Percentiles rank a stretch among this genome's conserved stretches.
Conservation (phyloP, 2,113 vertebrate genomes). For the Platanista minor region DNA sequence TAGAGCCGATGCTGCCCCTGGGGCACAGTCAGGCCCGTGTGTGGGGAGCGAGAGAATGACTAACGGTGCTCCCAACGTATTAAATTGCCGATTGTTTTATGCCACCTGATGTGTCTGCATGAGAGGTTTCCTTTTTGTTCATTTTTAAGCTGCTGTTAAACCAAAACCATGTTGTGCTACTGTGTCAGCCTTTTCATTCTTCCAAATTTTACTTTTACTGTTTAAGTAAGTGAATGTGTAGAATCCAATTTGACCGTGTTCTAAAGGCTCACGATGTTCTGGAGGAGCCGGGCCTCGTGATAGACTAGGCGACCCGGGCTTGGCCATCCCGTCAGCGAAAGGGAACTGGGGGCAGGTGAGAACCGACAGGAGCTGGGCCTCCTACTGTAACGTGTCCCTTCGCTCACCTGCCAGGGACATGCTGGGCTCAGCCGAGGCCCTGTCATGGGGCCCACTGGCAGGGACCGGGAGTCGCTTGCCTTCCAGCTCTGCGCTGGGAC, state of each 20-base stretch:
- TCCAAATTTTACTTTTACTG: conserved; percentile 80
- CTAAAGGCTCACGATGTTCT: conserved; percentile 34
- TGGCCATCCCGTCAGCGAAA: not conserved
- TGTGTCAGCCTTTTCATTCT: conserved; percentile 80
- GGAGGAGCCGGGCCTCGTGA: conserved; percentile 24
- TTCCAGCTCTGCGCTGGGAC: not conserved
- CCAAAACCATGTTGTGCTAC: conserved; percentile 85
- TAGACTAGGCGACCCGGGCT: not conserved
- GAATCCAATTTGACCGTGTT: conserved; percentile 77
- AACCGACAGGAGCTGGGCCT: not conserved
- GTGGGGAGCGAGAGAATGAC: conserved; percentile 82
- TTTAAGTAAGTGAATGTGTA: conserved; percentile 83
- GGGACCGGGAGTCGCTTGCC: not conserved
- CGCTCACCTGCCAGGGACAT: not conserved
- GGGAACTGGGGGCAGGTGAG: not conserved
- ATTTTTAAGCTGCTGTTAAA: conserved; percentile 86
- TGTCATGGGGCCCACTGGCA: not conserved
- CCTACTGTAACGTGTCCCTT: not conserved
- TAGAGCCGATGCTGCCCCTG: conserved; percentile 23
- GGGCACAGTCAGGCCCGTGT: conserved; percentile 7
- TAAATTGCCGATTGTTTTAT: conserved; percentile 93
- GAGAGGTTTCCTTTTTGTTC: conserved; percentile 85
- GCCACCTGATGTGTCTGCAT: conserved; percentile 87
- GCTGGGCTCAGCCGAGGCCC: not conserved
- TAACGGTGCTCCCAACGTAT: conserved; percentile 84